These are phyloP conservation scores for Furcifer pardalis DNA, from an alignment of 2,797 vertebrate genomes.

Conservation along the genomic window DNA sequence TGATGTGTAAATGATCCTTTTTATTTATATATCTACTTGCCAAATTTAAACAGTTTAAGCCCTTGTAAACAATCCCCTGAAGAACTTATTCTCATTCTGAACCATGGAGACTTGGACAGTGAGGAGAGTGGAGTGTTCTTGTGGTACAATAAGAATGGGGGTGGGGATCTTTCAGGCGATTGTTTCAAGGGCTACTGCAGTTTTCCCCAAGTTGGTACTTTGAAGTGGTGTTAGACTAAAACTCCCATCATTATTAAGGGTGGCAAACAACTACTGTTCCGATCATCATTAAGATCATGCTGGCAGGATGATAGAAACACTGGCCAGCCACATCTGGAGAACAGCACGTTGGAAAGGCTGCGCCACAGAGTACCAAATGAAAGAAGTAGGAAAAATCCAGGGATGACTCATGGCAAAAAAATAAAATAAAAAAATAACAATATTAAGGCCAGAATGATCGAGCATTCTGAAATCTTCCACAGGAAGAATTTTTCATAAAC, in stretches of 20 bases:
- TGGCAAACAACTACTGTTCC: not conserved
- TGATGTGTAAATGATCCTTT: not conserved
- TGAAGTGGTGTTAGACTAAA: not conserved
- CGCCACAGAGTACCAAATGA: not conserved
- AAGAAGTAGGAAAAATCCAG: not conserved
- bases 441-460: not conserved
- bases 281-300: not conserved
- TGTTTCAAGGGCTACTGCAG: not conserved
- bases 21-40: too few relatives aligned
- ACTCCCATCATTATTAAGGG: not conserved
- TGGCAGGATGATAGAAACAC: not conserved
- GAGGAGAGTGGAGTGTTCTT: too few relatives aligned
- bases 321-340: not conserved
- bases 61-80: too few relatives aligned
- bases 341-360: not conserved
- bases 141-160: too few relatives aligned
- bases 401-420: not conserved
- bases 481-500: not conserved
- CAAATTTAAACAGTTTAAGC: too few relatives aligned
- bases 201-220: not conserved
- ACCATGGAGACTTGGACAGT: too few relatives aligned
- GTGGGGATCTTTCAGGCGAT: too few relatives aligned
- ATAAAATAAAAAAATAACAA: not conserved
- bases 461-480: not conserved
- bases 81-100: too few relatives aligned